Conservation (phyloP, 2,888 invertebrate species). For the Oeneis ivallda region DNA sequence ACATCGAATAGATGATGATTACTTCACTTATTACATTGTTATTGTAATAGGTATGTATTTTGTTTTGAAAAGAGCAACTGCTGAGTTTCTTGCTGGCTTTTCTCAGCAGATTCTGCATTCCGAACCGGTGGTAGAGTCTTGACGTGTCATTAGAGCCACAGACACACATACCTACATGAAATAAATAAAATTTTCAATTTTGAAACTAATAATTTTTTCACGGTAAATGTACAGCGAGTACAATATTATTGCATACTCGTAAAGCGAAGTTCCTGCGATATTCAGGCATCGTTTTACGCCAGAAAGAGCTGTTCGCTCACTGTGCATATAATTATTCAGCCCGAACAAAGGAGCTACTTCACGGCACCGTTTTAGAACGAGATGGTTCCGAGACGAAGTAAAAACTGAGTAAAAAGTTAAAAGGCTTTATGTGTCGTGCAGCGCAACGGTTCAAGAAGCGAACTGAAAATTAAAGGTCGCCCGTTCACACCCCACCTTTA, state of each 20-base stretch:
- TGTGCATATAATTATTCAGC: slow-evolving; percentile 35
- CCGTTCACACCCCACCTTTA: no score
- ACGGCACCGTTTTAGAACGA: slow-evolving; percentile 28
- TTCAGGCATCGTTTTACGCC: slow-evolving; percentile 24
- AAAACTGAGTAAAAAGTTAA: slow-evolving; percentile 18
- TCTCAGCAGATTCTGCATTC: no score
- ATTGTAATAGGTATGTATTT: no score
- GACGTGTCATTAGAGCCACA: no score
- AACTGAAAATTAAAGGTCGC: no score
- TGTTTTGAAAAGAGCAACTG: no score
- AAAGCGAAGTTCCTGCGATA: slow-evolving; percentile 2
- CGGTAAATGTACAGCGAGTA: not conserved
- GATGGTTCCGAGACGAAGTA: slow-evolving; percentile 26
- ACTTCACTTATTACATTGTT: no score
- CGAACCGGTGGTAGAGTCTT: no score
- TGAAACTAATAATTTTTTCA: not conserved
- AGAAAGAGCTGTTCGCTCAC: slow-evolving; percentile 30
- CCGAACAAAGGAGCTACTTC: slow-evolving; percentile 33
- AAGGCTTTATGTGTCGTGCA: slow-evolving; percentile 18
- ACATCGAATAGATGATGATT: no score
- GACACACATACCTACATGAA: no score
- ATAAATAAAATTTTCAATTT: no score
- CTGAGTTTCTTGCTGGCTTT: no score
- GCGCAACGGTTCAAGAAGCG: not conserved
- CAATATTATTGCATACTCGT: slow-evolving; percentile 3